Evolutionary conservation across 2,888 invertebrate species (phyloP).

Genomic region (Crepidodera aurea): DNA sequence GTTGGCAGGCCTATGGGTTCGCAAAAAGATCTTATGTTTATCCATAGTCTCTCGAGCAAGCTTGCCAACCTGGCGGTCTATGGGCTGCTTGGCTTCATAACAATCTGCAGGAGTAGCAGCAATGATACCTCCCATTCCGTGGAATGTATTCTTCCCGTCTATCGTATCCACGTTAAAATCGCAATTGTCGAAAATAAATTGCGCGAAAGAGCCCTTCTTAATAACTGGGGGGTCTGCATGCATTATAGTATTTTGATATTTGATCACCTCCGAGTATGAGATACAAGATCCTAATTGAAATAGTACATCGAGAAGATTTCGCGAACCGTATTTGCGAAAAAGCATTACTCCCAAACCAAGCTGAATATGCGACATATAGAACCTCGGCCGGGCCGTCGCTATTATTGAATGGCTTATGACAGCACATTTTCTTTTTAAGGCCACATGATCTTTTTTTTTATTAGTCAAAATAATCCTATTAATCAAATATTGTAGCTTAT

Average conservation of each 20-base stretch:
- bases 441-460: neutral
- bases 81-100: neutral
- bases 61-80: neutral
- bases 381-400: neutral
- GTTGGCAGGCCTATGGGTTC: neutral
- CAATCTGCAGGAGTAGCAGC: neutral
- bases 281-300: slow-evolving; percentile 2
- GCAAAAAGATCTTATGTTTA: neutral
- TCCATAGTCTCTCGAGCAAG: neutral
- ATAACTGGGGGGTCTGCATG: neutral
- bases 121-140: neutral
- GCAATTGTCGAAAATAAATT: no score
- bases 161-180: no score
- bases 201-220: neutral
- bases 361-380: slow-evolving; percentile 3
- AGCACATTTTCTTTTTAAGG: neutral
- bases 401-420: slow-evolving; percentile 8
- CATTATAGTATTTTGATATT: no score
- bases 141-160: no score
- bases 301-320: neutral
- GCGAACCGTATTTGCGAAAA: neutral
- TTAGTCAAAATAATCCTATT: neutral
- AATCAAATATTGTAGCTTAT: neutral
- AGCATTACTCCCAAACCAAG: slow-evolving; percentile 7
- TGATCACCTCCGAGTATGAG: neutral